A percentile compares a stretch with the other conserved stretches of the same genome.
phyloP scores from a whole-genome alignment of 23 tunicate genomes.

The Oikopleura dioica region DNA sequence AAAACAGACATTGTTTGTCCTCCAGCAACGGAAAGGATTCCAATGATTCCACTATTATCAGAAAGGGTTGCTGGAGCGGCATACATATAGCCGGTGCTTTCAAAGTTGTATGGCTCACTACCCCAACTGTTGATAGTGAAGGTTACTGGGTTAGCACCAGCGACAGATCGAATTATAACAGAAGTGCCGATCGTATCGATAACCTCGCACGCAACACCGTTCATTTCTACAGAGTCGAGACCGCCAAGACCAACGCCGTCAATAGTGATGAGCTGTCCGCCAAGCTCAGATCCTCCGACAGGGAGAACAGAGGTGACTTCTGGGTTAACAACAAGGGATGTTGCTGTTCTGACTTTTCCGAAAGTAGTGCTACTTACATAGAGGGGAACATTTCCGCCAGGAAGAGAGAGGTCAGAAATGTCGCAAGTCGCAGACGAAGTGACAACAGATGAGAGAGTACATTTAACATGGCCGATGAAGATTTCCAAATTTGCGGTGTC shows the following conservation, averaged over 20 bases:
- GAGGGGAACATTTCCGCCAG: not conserved
- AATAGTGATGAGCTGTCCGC: not conserved
- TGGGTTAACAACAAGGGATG: not conserved
- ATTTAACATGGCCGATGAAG: not conserved
- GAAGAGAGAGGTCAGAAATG: not conserved
- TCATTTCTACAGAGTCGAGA: no score
- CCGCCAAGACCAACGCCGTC: not conserved
- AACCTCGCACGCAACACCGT: no score
- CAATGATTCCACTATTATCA: no score
- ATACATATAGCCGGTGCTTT: no score
- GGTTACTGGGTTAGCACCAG: no score
- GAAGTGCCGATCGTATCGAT: no score
- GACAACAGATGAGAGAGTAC: not conserved
- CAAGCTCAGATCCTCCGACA: not conserved
- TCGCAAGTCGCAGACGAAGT: not conserved
- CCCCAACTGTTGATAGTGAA: no score
- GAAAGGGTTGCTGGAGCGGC: no score
- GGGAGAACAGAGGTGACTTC: not conserved
- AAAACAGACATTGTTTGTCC: no score
- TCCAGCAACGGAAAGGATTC: no score
- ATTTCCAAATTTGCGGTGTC: not conserved
- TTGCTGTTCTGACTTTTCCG: not conserved
- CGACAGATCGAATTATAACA: no score
- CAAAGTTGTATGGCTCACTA: no score
- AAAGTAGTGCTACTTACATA: not conserved